Evolutionary conservation across 2,113 vertebrate genomes (phyloP).

Genomic region (Megaleporinus macrocephalus): DNA sequence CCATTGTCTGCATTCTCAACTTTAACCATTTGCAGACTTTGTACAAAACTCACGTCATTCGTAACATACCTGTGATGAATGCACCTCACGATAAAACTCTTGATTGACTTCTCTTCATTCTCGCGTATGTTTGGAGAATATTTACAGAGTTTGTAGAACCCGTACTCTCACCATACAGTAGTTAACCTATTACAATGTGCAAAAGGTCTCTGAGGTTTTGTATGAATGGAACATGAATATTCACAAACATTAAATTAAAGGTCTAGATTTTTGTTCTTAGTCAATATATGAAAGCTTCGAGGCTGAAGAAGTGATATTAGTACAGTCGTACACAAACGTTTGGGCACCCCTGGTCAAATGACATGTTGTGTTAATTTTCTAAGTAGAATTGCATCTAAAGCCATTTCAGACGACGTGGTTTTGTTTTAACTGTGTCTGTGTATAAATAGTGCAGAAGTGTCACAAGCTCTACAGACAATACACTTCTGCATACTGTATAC

Average conservation of each 20-base stretch:
- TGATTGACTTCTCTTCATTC: neutral
- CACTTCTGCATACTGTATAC: too few species aligned
- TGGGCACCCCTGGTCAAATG: too few species aligned
- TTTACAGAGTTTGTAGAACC: conserved; percentile 62
- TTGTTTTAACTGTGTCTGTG: too few species aligned
- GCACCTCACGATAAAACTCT: neutral
- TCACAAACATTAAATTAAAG: conserved; percentile 1
- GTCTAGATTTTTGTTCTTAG: neutral
- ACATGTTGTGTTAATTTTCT: too few species aligned
- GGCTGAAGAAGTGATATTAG: too few species aligned
- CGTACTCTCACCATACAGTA: conserved; percentile 55
- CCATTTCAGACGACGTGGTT: too few species aligned
- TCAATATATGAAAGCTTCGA: too few species aligned
- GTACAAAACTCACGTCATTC: neutral
- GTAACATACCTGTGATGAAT: neutral
- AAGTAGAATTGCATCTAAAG: too few species aligned
- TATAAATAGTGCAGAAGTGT: too few species aligned
- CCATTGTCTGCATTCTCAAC: neutral
- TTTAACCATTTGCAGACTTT: neutral
- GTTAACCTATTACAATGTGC: conserved; percentile 68
- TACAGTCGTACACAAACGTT: too few species aligned
- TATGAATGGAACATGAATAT: neutral
- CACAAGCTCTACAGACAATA: too few species aligned
- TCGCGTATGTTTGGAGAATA: conserved; percentile 49
- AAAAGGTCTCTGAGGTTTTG: conserved; percentile 54